Conservation (phyloP, 2,113 vertebrate species). For the Nesoenas mayeri region DNA sequence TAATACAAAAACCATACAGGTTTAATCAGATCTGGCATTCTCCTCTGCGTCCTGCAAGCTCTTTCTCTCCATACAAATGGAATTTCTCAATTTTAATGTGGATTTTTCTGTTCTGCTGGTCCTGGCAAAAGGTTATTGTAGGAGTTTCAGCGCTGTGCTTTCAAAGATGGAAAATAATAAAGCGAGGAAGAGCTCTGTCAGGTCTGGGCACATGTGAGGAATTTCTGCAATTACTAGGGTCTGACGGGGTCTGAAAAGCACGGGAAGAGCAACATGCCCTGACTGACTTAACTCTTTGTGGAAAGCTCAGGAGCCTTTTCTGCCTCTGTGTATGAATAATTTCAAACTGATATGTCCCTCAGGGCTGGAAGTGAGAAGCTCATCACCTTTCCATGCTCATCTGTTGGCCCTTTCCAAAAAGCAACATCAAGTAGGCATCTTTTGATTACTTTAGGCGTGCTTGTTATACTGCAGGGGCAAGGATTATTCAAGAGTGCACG, state of each 20-base stretch:
- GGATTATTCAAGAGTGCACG: not conserved
- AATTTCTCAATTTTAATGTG: not conserved
- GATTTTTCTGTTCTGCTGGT: not conserved
- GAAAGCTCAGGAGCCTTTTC: not conserved
- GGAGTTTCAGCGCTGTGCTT: not conserved
- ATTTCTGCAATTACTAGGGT: not conserved
- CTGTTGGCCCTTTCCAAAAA: not conserved
- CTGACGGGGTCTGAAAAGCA: not conserved
- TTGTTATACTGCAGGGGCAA: not conserved
- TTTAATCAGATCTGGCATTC: not conserved
- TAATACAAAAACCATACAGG: not conserved
- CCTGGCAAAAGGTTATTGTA: not conserved
- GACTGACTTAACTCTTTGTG: not conserved
- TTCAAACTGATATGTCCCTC: not conserved
- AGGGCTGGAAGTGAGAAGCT: not conserved
- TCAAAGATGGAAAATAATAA: not conserved
- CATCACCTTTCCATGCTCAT: not conserved
- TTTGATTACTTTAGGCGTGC: not conserved
- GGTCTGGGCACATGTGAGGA: not conserved
- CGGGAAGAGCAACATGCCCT: not conserved
- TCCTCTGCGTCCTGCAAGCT: not conserved
- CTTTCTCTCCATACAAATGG: not conserved
- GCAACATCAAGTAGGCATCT: not conserved
- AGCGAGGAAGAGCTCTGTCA: not conserved
- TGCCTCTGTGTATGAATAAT: rapidly evolving